phyloP scores from a whole-genome alignment of 1,140 invertebrate species.

The Anoplophora glabripennis region DNA sequence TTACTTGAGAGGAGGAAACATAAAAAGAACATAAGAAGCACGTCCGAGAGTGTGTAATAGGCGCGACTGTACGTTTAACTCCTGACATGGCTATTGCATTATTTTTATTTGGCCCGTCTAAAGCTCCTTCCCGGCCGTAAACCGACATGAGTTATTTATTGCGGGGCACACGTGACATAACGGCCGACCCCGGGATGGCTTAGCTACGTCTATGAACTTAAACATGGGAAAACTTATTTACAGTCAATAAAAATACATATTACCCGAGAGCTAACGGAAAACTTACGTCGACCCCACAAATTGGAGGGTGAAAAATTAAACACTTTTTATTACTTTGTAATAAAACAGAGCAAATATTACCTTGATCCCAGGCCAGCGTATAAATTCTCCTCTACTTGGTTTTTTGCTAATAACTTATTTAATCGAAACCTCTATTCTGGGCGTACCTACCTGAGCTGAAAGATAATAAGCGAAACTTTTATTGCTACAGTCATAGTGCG shows the following conservation, averaged over 20 bases:
- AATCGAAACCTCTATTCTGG: no score
- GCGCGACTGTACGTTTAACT: conserved; percentile 21
- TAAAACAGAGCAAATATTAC: no score
- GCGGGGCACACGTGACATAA: conserved; percentile 33
- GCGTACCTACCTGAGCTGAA: no score
- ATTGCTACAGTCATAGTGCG: no score
- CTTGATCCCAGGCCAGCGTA: no score
- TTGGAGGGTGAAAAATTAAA: no score
- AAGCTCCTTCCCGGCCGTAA: conserved; percentile 28
- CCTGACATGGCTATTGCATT: conserved; percentile 35
- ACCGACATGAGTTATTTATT: conserved; percentile 38
- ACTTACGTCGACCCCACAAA: background rate
- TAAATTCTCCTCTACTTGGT: no score
- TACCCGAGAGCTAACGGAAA: background rate
- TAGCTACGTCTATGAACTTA: conserved; percentile 16
- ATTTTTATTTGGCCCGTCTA: conserved; percentile 31
- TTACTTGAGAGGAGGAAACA: background rate
- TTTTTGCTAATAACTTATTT: no score
- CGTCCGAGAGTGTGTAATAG: conserved; percentile 13
- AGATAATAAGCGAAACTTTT: no score
- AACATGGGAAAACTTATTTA: conserved; percentile 29
- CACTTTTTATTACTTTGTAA: no score
- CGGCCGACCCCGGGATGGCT: conserved; percentile 15
- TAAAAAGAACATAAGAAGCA: conserved; percentile 3
- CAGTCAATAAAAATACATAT: conserved; percentile 31